Evolutionary conservation across 1,140 invertebrate genomes (phyloP), one percentile per base, ranked within the genome.

Genomic region (Heliconius hewitsoni): DNA sequence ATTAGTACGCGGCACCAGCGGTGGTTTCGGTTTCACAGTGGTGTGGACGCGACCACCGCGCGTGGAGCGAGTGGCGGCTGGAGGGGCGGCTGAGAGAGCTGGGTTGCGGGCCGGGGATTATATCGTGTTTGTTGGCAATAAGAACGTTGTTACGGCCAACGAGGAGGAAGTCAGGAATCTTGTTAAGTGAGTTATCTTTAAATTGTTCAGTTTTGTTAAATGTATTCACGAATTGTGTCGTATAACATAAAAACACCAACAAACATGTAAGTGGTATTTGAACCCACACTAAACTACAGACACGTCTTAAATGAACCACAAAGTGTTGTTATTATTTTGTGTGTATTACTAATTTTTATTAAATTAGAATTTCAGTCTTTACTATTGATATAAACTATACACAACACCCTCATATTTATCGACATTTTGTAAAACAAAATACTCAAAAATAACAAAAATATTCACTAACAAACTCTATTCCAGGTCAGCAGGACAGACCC

Each of bases 1-100:
- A 83, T 84, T 97, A 72, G 93, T 95, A 9, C 91, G 96, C 46
- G 95, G 95, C 9, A 90, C 95, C 3, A 95, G 96, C 73, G 95
- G 95, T 37, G 96, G 97, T 8, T 98, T 97, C 88, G 97, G 97
- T 2, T 98, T 99, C 94, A 98, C 98, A 6, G 96, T 99, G n/a
- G 97, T 98, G 1, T 98, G 98, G 97, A 98, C 97, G 3, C 96
- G 98, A 87, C 98, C 98, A 23, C 98, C 96, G n/a, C 96, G 97
- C 16, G 97, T 99, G 30, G 98, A 98, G 87, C 94, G 98, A 77
- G 97, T 98, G 2, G 98, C 98, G 84, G 95, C 96, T 0, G 97
- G 97, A 9, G 95, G 97, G n/a, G 96, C 97, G 0, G 98, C 97
- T 6, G 97, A 98, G 74, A 95, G 96, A 3, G 97, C 97, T 3